Evolutionary conservation across 2,888 invertebrate genomes (phyloP).

Genomic region (Drosophila austrosaltans): DNA sequence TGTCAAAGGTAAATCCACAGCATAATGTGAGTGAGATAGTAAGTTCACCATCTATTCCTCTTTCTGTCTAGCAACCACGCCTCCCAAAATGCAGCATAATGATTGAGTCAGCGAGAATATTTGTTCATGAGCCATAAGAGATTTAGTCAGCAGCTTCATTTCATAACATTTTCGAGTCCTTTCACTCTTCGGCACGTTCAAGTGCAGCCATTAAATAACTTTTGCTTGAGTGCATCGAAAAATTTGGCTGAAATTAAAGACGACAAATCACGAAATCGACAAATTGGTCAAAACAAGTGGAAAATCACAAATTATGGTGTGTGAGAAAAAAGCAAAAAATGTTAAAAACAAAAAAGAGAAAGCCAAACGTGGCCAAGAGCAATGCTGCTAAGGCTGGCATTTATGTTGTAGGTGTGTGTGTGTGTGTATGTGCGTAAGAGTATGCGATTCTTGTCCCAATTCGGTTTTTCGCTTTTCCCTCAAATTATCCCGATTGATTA

Average conservation of each 20-base stretch:
- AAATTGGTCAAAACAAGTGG: conserved; percentile 77
- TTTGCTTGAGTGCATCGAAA: conserved; percentile 61
- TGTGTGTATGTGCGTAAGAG: conserved; percentile 13
- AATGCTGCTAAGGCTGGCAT: conserved; percentile 10
- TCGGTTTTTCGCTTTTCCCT: conserved; percentile 1
- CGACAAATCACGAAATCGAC: conserved; percentile 58
- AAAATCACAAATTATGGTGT: conserved; percentile 68
- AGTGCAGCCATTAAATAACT: conserved; percentile 75
- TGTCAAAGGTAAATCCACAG: conserved; percentile 7
- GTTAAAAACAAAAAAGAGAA: not conserved
- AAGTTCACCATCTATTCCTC: not conserved
- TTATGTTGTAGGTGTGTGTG: conserved; percentile 10
- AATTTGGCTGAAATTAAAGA: conserved; percentile 64
- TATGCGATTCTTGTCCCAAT: conserved; percentile 19
- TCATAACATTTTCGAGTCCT: conserved; percentile 20
- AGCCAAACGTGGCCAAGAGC: conserved; percentile 58
- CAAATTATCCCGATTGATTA: conserved; percentile 39
- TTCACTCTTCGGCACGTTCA: conserved; percentile 65
- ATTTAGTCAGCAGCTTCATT: conserved; percentile 16
- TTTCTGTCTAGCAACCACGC: not conserved
- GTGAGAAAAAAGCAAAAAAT: conserved; percentile 33
- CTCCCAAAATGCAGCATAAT: not conserved
- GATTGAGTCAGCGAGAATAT: conserved; percentile 44
- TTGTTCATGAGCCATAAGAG: conserved; percentile 4
- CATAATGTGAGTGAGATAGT: not conserved